These are phyloP conservation scores for Deladenus siricidicola DNA, from an alignment of 2,888 invertebrate species.

Conservation along the genomic window DNA sequence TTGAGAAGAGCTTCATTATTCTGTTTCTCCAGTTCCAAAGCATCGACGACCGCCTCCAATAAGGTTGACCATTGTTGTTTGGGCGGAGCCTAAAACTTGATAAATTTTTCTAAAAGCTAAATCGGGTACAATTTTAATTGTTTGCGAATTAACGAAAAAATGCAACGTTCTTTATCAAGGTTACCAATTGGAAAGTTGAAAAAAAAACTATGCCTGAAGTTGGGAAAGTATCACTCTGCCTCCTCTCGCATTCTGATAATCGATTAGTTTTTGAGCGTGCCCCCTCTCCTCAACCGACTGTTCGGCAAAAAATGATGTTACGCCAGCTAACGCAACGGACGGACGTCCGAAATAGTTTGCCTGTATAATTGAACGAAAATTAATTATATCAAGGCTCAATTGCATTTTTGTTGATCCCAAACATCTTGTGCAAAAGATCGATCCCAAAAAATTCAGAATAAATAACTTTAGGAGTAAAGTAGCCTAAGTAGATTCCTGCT, in stretches of 20 bases:
- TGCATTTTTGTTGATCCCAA: no score
- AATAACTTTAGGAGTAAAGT: no score
- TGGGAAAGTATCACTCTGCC: conserved; percentile 20
- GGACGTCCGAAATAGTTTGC: conserved; percentile 24
- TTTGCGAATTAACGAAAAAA: neutral
- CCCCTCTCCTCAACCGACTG: conserved; percentile 25
- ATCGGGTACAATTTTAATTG: neutral
- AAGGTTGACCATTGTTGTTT: conserved; percentile 20
- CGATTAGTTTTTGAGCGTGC: conserved; percentile 30
- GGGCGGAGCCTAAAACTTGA: conserved; percentile 5
- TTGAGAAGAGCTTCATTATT: conserved; percentile 26
- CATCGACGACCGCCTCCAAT: conserved; percentile 18
- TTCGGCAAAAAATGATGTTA: conserved; percentile 20
- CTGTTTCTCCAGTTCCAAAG: conserved; percentile 23
- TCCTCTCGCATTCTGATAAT: conserved; percentile 25
- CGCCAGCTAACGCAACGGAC: conserved; percentile 27
- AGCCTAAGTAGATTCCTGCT: no score
- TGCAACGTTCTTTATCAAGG: neutral
- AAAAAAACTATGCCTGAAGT: neutral
- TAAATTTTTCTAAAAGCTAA: no score
- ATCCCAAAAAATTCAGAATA: no score
- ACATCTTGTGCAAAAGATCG: no score
- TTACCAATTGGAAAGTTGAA: neutral
- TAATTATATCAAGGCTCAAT: neutral
- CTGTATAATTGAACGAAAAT: conserved; percentile 13